Evolutionary conservation across 2,888 invertebrate genomes (phyloP).

Genomic region (Lasioglossum villosulum): DNA sequence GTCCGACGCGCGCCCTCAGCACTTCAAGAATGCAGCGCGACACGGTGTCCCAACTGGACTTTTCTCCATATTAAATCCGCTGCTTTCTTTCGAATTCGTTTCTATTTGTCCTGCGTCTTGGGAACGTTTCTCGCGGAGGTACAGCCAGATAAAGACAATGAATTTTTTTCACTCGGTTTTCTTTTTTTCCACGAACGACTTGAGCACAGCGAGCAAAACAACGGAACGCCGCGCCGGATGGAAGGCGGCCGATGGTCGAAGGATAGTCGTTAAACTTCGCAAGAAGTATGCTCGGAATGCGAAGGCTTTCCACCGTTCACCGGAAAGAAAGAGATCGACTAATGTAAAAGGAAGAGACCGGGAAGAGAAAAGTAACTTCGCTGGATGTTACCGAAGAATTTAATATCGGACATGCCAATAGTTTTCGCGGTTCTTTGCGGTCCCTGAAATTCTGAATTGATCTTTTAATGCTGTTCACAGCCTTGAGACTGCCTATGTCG

Average conservation of each 20-base stretch:
- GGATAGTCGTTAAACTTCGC: slow-evolving; percentile 28
- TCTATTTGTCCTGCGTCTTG: background rate
- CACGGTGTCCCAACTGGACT: background rate
- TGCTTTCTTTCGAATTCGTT: background rate
- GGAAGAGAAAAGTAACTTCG: background rate
- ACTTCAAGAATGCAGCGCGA: background rate
- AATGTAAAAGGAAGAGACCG: background rate
- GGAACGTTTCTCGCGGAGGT: background rate
- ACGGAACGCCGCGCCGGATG: slow-evolving; percentile 6
- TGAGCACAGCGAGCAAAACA: background rate
- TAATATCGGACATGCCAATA: slow-evolving; percentile 32
- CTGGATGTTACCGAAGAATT: slow-evolving; percentile 22
- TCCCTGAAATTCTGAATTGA: background rate
- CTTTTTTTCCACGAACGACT: background rate
- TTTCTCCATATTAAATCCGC: slow-evolving; percentile 29
- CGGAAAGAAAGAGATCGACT: background rate
- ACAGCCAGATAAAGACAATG: background rate
- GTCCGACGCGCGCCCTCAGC: background rate
- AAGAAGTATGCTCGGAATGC: slow-evolving; percentile 43
- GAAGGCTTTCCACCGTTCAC: slow-evolving; percentile 37
- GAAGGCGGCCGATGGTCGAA: background rate
- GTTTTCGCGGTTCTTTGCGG: background rate
- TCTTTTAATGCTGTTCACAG: background rate
- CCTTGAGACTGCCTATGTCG: background rate
- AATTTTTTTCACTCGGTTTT: background rate